These are phyloP conservation scores for Hirtodrosophila histrioides DNA, from an alignment of 2,888 invertebrate genomes.

Conservation along the genomic window DNA sequence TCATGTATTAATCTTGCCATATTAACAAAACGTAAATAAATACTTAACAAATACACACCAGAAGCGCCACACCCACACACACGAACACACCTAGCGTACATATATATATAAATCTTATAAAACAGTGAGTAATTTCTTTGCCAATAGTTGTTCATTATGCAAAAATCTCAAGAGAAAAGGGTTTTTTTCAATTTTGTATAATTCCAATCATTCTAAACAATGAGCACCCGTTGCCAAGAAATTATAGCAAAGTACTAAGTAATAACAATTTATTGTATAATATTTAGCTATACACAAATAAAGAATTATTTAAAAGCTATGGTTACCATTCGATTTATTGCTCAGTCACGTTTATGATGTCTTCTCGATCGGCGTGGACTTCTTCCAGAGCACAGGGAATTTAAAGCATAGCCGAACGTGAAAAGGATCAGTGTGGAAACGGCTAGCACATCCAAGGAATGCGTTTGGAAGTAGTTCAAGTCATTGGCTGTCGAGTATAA, in stretches of 20 bases:
- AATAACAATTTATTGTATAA: constrained; percentile 56
- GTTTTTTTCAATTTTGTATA: constrained; percentile 3
- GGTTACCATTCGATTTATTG: not conserved
- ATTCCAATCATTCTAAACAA: constrained; percentile 40
- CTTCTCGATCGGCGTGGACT: not conserved
- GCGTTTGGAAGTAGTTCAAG: constrained; percentile 40
- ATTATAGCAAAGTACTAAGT: constrained; percentile 68
- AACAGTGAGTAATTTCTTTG: constrained; percentile 73
- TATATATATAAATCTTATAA: constrained; percentile 1
- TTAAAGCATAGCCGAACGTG: not conserved
- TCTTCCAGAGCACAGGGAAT: not conserved
- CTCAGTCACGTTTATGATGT: constrained; percentile 10
- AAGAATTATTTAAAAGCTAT: constrained; percentile 40
- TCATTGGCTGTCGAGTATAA: constrained; percentile 32
- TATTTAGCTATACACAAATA: constrained; percentile 45
- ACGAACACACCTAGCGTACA: constrained; percentile 33
- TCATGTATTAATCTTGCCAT: constrained; percentile 84
- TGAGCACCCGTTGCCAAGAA: constrained; percentile 83
- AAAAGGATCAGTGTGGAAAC: constrained; percentile 8
- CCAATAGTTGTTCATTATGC: constrained; percentile 81
- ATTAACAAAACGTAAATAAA: constrained; percentile 81
- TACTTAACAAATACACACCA: constrained; percentile 28
- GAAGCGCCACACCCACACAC: constrained; percentile 15
- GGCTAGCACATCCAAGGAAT: constrained; percentile 48
- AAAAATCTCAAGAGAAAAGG: constrained; percentile 20